These are phyloP conservation scores for Protobothrops mucrosquamatus DNA, from an alignment of 2,113 vertebrate genomes.

Conservation along the genomic window DNA sequence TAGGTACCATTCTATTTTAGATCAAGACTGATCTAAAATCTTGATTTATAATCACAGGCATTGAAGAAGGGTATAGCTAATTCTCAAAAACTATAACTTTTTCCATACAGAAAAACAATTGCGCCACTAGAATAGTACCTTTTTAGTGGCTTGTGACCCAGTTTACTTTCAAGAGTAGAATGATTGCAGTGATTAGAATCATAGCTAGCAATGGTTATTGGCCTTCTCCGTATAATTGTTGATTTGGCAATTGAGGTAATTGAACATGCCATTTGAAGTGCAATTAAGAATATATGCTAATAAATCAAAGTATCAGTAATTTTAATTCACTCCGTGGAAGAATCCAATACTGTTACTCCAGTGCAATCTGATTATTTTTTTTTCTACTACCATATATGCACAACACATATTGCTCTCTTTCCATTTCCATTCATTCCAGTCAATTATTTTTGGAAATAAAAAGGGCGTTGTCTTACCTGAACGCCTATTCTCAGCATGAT, in stretches of 20 bases:
- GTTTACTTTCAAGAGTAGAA: not conserved
- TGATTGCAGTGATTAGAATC: not conserved
- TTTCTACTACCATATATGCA: not conserved
- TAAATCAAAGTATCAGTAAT: not conserved
- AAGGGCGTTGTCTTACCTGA: no score
- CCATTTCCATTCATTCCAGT: conserved; percentile 42
- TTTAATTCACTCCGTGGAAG: not conserved
- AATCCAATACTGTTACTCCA: not conserved
- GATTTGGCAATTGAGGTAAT: not conserved
- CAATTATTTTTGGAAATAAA: conserved; percentile 43
- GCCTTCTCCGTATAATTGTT: not conserved
- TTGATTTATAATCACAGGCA: not conserved
- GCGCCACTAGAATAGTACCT: not conserved
- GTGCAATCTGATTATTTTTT: not conserved
- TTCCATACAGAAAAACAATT: not conserved
- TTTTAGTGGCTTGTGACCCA: not conserved
- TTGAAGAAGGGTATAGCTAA: not conserved
- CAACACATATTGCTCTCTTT: not conserved
- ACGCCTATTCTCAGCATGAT: no score
- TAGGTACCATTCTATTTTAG: conserved; percentile 15
- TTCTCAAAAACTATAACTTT: not conserved
- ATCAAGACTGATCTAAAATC: not conserved
- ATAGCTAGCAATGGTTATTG: not conserved
- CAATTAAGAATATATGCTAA: not conserved
- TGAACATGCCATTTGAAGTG: not conserved